phyloP scores from a whole-genome alignment of 2,888 invertebrate genomes.

The Elgonia sp. region DNA sequence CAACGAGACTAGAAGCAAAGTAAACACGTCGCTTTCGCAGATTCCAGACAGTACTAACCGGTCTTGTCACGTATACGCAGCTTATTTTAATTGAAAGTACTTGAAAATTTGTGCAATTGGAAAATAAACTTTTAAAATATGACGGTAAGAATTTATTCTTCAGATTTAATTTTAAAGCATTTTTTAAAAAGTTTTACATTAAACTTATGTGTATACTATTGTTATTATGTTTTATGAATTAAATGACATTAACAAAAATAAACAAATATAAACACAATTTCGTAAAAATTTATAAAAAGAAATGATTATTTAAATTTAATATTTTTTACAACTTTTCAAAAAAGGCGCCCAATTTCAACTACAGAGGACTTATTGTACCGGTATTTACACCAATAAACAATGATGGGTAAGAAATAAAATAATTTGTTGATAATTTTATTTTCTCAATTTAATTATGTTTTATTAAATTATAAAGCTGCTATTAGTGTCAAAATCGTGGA shows the following conservation, averaged over 20 bases:
- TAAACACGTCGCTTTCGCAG: slow-evolving; percentile 23
- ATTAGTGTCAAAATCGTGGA: too few species aligned
- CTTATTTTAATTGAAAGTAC: slow-evolving; percentile 3
- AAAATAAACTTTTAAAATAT: slow-evolving; percentile 17
- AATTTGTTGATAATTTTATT: neutral
- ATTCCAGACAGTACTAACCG: slow-evolving; percentile 38
- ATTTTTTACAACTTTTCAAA: neutral
- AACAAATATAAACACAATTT: too few species aligned
- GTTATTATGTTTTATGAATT: too few species aligned
- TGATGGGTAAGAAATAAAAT: slow-evolving; percentile 86
- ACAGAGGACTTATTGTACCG: slow-evolving; percentile 91
- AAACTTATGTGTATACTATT: too few species aligned
- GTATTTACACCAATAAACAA: slow-evolving; percentile 90
- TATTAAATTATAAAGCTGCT: too few species aligned
- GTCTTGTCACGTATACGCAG: slow-evolving; percentile 25
- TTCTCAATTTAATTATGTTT: too few species aligned
- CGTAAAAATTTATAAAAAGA: neutral
- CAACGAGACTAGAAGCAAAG: slow-evolving; percentile 22
- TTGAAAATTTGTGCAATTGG: neutral
- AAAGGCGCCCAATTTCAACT: slow-evolving; percentile 84
- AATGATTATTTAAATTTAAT: neutral
- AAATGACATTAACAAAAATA: too few species aligned
- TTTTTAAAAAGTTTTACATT: too few species aligned
- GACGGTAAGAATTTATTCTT: slow-evolving; percentile 16
- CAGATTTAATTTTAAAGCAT: neutral